phyloP scores from a whole-genome alignment of 2,888 invertebrate species.

The Caenorhabditis macrosperma region DNA sequence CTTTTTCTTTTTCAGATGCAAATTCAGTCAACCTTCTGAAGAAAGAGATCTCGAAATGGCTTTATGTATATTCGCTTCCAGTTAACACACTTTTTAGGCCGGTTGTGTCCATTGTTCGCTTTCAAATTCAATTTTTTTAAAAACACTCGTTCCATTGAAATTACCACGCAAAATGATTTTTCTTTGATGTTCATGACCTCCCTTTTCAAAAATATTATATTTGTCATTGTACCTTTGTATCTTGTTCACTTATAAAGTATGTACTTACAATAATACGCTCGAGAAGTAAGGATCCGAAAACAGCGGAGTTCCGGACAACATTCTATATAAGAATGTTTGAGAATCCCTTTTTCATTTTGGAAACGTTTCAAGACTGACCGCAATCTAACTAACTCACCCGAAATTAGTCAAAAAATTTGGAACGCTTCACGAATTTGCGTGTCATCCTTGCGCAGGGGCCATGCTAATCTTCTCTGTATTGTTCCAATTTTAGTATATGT shows the following conservation, averaged over 20 bases:
- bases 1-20: slow-evolving; percentile 45
- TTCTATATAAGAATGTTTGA: no score
- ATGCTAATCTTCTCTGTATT: slow-evolving; percentile 94
- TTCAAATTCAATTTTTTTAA: slow-evolving; percentile 15
- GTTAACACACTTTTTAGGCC: slow-evolving; percentile 33
- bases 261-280: no score
- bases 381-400: no score
- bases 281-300: no score
- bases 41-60: slow-evolving; percentile 16
- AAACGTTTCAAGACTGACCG: no score
- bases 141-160: neutral
- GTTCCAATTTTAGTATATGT: slow-evolving; percentile 87
- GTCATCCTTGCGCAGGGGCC: slow-evolving; percentile 94
- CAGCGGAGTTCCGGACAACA: no score
- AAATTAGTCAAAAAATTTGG: slow-evolving; percentile 83
- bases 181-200: neutral
- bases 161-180: neutral
- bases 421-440: slow-evolving; percentile 94
- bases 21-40: slow-evolving; percentile 57
- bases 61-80: slow-evolving; percentile 22
- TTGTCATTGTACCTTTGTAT: neutral
- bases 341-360: no score
- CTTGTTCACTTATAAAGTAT: no score
- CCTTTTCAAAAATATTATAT: neutral
- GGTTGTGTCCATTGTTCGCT: slow-evolving; percentile 34